Base-by-base conservation (phyloP, 1,140 invertebrate species). In the Aphis gossypii region DNA sequence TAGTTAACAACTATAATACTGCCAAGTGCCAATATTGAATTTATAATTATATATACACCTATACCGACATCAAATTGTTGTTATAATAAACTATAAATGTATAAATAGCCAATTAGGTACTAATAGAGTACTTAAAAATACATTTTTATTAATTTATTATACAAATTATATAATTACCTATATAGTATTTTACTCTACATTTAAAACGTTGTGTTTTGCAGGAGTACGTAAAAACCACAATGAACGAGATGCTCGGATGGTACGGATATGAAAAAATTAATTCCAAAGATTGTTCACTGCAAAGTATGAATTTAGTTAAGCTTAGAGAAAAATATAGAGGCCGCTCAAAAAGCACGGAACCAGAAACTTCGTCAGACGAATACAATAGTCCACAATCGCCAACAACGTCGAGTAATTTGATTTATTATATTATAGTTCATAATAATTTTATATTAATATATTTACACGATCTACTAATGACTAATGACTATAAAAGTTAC, bases 211-310 rank as follows among this genome's bases (percentile, higher is more conserved):
- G 38, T 89, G 89, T 94, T 94, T 96, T 96, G 4, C 96, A 98
- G 98, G 97, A 98, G 95, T 98, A 97, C 95, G 98, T 98, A 1
- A 97, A 98, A 94, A 97, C 97, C 60, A 97, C 98, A 18, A 98
- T 98, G 97, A 98, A 98, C 94, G 98, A 98, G 95, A 96, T 98
- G 92, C 95, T 98, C 21, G 98, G 98, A 76, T 98, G 97, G 97
- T 98, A 98, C 95, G 98, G 98, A 1, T 98, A 98, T 95, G 97
- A 97, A 94, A 97, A 97, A 94, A 96, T 97, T 38, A 96, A 94
- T 68, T 91, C 93, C 35, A 91, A 68, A 94, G 93, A 94, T 23
- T 91, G 89, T 86, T 91, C 89, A 44, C 38, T 91, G 38, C 90
- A 91, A 84, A 94, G 90, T 86, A 83, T 94, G 86, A 94, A 91